These are phyloP conservation scores for Conus betulinus DNA, from an alignment of 1,140 invertebrate species.

Conservation along the genomic window DNA sequence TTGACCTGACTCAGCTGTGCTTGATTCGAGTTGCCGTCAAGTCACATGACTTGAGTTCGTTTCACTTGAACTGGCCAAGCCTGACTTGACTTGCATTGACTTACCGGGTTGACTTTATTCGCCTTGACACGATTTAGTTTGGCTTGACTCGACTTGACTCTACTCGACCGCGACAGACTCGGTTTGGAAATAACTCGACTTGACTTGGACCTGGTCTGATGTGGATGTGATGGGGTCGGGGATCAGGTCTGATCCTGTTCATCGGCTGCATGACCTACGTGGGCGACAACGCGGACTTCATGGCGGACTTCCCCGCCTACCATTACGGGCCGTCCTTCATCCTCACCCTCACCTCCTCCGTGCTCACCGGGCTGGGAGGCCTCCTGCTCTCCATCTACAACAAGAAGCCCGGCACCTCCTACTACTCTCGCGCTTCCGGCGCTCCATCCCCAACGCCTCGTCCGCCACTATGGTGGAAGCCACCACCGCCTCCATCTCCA, in stretches of 20 bases:
- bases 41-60: no score
- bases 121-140: background rate
- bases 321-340: background rate
- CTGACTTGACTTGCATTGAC: background rate
- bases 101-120: background rate
- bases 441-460: background rate
- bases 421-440: background rate
- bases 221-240: no score
- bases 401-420: background rate
- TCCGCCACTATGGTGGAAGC: background rate
- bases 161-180: no score
- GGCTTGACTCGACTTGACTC: background rate
- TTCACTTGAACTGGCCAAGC: no score
- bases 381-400: background rate
- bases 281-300: background rate
- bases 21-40: no score
- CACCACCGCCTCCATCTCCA: background rate
- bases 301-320: background rate
- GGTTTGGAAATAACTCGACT: no score
- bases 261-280: background rate
- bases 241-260: background rate
- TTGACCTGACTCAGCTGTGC: no score
- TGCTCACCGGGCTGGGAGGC: background rate
- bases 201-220: no score
- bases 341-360: background rate